Evolutionary conservation across 2,888 invertebrate species (phyloP).

Genomic region (Teleogryllus oceanicus): DNA sequence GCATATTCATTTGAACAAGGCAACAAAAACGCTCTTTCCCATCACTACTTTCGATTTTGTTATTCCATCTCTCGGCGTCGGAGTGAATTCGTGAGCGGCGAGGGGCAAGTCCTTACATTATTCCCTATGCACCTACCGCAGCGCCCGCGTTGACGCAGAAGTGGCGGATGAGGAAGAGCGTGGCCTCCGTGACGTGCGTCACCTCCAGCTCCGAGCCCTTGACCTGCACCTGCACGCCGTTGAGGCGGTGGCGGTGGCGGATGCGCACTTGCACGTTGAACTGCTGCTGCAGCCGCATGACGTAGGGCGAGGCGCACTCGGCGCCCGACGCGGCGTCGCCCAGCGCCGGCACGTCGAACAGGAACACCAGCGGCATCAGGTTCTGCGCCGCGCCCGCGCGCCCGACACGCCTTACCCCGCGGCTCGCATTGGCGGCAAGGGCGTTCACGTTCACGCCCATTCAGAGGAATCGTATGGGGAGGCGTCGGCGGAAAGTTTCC

Average conservation of each 20-base stretch:
- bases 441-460: no score
- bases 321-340: constrained; percentile 71
- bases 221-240: constrained; percentile 78
- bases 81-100: no score
- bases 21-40: no score
- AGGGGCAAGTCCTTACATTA: no score
- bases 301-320: constrained; percentile 73
- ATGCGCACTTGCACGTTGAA: constrained; percentile 88
- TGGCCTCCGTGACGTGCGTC: constrained; percentile 82
- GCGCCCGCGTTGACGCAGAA: constrained; percentile 63
- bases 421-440: no score
- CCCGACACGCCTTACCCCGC: constrained; percentile 67
- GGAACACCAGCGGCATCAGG: constrained; percentile 84
- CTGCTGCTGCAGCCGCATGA: constrained; percentile 79
- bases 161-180: constrained; percentile 70
- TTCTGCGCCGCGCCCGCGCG: constrained; percentile 84
- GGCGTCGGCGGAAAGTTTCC: no score
- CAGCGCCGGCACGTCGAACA: constrained; percentile 85
- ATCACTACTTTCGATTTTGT: no score
- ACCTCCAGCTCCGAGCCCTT: constrained; percentile 92
- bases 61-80: no score
- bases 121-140: constrained; percentile 57
- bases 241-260: constrained; percentile 78
- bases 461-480: no score
- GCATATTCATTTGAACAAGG: no score